Evolutionary conservation across 2,888 invertebrate species (phyloP).

Genomic region (Isotomurus palustris): DNA sequence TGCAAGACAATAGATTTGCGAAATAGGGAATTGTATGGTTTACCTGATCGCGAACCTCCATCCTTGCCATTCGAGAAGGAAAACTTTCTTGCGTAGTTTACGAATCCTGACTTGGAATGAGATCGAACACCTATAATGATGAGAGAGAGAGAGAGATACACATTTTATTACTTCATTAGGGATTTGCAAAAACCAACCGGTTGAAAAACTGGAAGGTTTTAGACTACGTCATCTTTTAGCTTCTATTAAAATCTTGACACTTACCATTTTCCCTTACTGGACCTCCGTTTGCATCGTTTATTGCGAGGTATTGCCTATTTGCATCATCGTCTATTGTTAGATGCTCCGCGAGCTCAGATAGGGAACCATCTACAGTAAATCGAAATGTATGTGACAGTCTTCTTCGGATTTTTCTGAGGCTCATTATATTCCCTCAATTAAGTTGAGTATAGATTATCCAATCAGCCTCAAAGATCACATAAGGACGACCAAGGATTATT

Average conservation of each 20-base stretch:
- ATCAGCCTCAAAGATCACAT: too few relatives aligned
- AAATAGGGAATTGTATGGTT: slow-evolving; percentile 3
- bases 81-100: slow-evolving; percentile 43
- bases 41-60: slow-evolving; percentile 44
- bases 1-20: background rate
- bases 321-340: slow-evolving; percentile 48
- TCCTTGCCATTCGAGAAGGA: slow-evolving; percentile 45
- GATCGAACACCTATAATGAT: slow-evolving; percentile 44
- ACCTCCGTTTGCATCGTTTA: slow-evolving; percentile 43
- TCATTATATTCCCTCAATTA: slow-evolving; percentile 39
- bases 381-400: slow-evolving; percentile 49
- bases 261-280: slow-evolving; percentile 40
- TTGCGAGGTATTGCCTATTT: slow-evolving; percentile 43
- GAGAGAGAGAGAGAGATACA: too few relatives aligned
- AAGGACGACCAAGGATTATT: too few relatives aligned
- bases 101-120: slow-evolving; percentile 46
- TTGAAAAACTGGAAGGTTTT: too few relatives aligned
- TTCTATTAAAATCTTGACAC: background rate
- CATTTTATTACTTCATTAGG: too few relatives aligned
- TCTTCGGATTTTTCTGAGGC: slow-evolving; percentile 48
- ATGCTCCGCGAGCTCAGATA: slow-evolving; percentile 48
- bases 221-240: too few relatives aligned
- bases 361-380: slow-evolving; percentile 47
- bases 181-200: too few relatives aligned
- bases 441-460: background rate